Conservation (phyloP, 2,888 invertebrate genomes). For the Willowsia nigromaculata region DNA sequence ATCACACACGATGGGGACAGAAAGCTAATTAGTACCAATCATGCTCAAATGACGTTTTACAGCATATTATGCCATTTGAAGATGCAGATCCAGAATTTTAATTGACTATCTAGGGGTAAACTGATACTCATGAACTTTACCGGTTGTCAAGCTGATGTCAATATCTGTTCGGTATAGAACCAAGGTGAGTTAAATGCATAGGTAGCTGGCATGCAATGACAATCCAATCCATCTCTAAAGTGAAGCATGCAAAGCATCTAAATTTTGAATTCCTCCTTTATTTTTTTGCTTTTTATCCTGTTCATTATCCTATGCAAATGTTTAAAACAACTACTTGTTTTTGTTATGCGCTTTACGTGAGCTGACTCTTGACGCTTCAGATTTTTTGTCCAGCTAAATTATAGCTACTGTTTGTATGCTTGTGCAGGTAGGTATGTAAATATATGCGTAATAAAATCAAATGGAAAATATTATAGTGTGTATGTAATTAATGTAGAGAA, state of each 20-base stretch:
- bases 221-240: background rate
- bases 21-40: too few relatives aligned
- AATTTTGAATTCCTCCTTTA: too few relatives aligned
- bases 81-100: too few relatives aligned
- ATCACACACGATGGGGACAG: too few relatives aligned
- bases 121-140: too few relatives aligned
- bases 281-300: background rate
- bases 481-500: background rate
- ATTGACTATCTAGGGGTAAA: too few relatives aligned
- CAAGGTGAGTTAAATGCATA: too few relatives aligned
- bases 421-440: background rate
- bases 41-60: too few relatives aligned
- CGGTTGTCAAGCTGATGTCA: too few relatives aligned
- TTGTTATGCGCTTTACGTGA: background rate
- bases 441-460: background rate
- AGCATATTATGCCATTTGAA: too few relatives aligned
- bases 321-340: conserved; percentile 17
- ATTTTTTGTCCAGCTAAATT: background rate
- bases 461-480: background rate
- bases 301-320: conserved; percentile 37
- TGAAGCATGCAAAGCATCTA: background rate
- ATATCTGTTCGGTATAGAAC: too few relatives aligned
- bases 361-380: conserved; percentile 21
- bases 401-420: conserved; percentile 2
- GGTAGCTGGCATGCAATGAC: background rate